Conservation (phyloP, 2,113 vertebrate genomes). For the Pelecanoides urinatrix region DNA sequence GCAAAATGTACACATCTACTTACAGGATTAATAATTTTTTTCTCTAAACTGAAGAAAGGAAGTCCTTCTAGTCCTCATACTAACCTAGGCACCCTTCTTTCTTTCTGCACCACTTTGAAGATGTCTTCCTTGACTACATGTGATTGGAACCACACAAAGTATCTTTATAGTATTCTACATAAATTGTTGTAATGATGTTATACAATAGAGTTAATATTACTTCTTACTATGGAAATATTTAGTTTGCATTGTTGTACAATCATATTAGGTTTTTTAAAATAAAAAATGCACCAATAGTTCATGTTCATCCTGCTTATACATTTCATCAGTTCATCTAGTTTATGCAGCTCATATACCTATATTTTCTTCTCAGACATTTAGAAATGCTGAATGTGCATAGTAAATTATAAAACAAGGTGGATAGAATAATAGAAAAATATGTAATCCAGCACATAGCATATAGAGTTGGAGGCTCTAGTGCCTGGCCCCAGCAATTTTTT, state of each 20-base stretch:
- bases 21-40: neutral
- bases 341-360: neutral
- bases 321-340: neutral
- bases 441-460: neutral
- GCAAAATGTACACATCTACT: neutral
- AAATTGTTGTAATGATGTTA: neutral
- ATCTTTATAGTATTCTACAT: neutral
- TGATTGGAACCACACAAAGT: neutral
- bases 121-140: neutral
- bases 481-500: neutral
- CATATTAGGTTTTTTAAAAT: neutral
- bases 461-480: neutral
- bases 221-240: neutral
- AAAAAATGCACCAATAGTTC: neutral
- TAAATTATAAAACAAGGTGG: neutral
- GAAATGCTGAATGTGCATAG: neutral
- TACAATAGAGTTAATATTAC: neutral
- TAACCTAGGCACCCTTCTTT: neutral
- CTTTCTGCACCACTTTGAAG: neutral
- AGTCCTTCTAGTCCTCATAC: neutral
- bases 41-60: neutral
- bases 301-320: neutral
- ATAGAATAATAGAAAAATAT: neutral
- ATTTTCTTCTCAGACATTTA: neutral
- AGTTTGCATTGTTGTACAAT: neutral